phyloP scores from a whole-genome alignment of 2,888 invertebrate species.

The Alsophila aescularia region DNA sequence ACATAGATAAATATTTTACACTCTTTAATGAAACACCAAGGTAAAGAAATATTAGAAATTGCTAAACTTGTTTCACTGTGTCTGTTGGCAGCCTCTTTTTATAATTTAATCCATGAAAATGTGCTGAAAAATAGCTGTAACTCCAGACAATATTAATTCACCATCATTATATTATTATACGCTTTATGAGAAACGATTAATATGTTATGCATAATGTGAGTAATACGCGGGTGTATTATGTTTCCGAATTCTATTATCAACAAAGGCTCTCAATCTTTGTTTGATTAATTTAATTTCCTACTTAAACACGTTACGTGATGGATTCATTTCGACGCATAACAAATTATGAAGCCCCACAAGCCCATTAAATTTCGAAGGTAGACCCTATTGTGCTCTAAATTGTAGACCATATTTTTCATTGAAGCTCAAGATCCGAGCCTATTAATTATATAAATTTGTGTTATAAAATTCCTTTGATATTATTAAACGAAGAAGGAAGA shows the following conservation, averaged over 20 bases:
- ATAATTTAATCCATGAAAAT: too few species aligned
- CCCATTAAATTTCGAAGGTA: slow-evolving; percentile 27
- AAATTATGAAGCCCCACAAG: slow-evolving; percentile 29
- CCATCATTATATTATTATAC: background rate
- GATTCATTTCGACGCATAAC: slow-evolving; percentile 27
- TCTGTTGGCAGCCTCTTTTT: too few species aligned
- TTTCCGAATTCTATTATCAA: slow-evolving; percentile 9
- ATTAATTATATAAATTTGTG: slow-evolving; percentile 31
- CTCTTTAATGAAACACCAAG: too few species aligned
- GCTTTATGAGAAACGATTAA: background rate
- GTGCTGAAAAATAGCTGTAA: too few species aligned
- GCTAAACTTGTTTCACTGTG: too few species aligned
- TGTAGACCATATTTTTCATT: slow-evolving; percentile 26
- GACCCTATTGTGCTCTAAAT: slow-evolving; percentile 30
- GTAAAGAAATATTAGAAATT: too few species aligned
- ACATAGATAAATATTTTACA: too few species aligned
- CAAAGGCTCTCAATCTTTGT: slow-evolving; percentile 22
- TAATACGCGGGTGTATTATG: slow-evolving; percentile 1
- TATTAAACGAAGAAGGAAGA: slow-evolving; percentile 18
- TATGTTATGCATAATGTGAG: background rate
- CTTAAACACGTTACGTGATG: slow-evolving; percentile 28
- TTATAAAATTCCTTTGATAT: slow-evolving; percentile 22
- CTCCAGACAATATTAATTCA: too few species aligned
- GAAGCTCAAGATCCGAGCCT: slow-evolving; percentile 20
- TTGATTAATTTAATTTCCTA: slow-evolving; percentile 29